These are phyloP conservation scores for Odontamblyopus rebecca DNA, from an alignment of 2,797 vertebrate genomes.

Conservation along the genomic window DNA sequence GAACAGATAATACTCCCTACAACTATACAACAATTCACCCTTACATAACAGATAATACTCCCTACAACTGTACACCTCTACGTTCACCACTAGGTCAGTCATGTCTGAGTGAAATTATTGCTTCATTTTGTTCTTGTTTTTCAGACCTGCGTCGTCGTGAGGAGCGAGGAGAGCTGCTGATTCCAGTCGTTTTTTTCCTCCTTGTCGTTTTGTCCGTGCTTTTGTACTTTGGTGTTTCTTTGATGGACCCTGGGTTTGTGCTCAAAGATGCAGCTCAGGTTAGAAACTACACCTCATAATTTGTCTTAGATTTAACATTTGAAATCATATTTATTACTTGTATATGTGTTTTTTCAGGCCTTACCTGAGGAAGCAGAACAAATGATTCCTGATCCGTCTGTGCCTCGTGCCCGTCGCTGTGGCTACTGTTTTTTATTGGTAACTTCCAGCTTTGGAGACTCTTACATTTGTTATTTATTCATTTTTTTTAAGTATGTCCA, in stretches of 20 bases:
- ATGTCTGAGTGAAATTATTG: neutral
- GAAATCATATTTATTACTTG: no score
- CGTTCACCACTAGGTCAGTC: no score
- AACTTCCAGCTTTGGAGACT: neutral
- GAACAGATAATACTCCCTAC: no score
- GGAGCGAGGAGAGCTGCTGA: slow-evolving; percentile 79
- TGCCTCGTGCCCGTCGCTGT: slow-evolving; percentile 79
- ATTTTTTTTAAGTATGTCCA: neutral
- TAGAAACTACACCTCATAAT: neutral
- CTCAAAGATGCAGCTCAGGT: slow-evolving; percentile 75
- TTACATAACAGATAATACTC: no score
- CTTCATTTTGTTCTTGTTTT: slow-evolving; percentile 2
- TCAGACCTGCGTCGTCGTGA: slow-evolving; percentile 80
- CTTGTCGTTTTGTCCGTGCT: slow-evolving; percentile 84
- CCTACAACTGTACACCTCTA: no score
- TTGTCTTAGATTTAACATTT: neutral
- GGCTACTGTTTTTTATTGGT: slow-evolving; percentile 90
- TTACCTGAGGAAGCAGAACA: slow-evolving; percentile 73
- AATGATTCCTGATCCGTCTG: slow-evolving; percentile 64
- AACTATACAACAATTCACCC: no score
- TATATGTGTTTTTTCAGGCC: slow-evolving; percentile 21
- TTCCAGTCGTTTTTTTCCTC: slow-evolving; percentile 79
- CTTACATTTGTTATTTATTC: neutral
- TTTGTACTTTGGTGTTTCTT: slow-evolving; percentile 86
- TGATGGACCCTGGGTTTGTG: slow-evolving; percentile 95